Conservation (phyloP, 2,797 vertebrate genomes). For the Syndactyla subalaris region DNA sequence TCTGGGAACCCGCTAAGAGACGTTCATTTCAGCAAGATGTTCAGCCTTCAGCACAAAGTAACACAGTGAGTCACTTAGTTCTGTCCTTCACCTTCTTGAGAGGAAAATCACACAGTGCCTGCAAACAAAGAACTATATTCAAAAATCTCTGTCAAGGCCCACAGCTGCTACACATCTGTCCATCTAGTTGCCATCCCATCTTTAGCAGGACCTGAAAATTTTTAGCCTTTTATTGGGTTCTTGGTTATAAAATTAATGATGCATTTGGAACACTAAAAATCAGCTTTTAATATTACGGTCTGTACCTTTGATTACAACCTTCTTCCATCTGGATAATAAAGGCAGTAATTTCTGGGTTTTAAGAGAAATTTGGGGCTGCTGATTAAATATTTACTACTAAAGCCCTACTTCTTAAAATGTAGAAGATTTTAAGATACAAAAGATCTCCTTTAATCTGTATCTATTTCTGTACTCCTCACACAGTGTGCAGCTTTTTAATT, state of each 20-base stretch:
- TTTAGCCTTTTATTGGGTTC: neutral
- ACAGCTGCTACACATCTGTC: neutral
- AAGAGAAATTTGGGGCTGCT: slow-evolving; percentile 1
- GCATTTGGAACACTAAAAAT: neutral
- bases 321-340: neutral
- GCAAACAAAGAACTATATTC: neutral
- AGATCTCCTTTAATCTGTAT: slow-evolving; percentile 1
- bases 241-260: neutral
- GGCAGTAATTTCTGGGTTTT: neutral
- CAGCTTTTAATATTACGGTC: neutral
- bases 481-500: neutral
- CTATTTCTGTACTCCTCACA: slow-evolving; percentile 16
- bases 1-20: neutral
- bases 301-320: neutral
- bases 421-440: slow-evolving; percentile 18
- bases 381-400: slow-evolving; percentile 38
- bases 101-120: neutral
- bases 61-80: neutral
- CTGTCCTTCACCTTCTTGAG: neutral
- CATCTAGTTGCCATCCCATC: neutral
- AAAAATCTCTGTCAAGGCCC: neutral
- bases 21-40: neutral
- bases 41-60: neutral
- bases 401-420: neutral
- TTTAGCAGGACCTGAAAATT: neutral